A percentile compares a stretch with the other conserved stretches of the same genome.
These are phyloP conservation scores for Myathropa florea DNA, from an alignment of 2,888 invertebrate genomes.

Conservation along the genomic window DNA sequence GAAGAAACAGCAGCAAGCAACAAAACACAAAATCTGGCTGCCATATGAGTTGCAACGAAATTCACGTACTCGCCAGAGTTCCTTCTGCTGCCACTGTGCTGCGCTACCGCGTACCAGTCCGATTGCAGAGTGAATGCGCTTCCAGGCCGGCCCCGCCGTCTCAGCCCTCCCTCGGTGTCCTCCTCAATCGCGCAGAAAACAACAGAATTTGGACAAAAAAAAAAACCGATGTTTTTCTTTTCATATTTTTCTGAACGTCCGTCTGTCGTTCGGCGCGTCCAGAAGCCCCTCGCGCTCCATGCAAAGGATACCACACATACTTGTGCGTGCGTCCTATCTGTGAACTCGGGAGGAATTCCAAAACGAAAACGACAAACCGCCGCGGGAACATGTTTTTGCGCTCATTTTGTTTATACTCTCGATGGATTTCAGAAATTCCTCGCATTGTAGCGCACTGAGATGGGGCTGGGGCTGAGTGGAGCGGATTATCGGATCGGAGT, in stretches of 20 bases:
- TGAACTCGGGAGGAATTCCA: slow-evolving; percentile 52
- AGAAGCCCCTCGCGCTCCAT: slow-evolving; percentile 38
- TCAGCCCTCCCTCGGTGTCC: background rate
- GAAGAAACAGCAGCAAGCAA: slow-evolving; percentile 39
- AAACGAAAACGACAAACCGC: slow-evolving; percentile 23
- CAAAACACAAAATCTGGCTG: slow-evolving; percentile 57
- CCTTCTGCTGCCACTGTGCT: slow-evolving; percentile 56
- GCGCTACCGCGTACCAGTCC: slow-evolving; percentile 44
- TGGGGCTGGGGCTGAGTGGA: slow-evolving; percentile 7
- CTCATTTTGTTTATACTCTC: slow-evolving; percentile 49
- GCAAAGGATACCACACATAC: slow-evolving; percentile 24
- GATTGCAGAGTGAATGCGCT: slow-evolving; percentile 66
- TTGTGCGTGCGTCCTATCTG: slow-evolving; percentile 3
- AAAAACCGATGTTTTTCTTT: slow-evolving; percentile 35
- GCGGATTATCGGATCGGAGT: slow-evolving; percentile 47
- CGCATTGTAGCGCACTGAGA: slow-evolving; percentile 30
- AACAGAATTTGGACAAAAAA: background rate
- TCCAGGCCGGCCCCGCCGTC: slow-evolving; percentile 28
- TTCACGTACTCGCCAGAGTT: slow-evolving; percentile 57
- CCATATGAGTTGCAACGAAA: slow-evolving; percentile 68
- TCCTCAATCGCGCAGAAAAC: slow-evolving; percentile 9
- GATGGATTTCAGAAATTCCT: slow-evolving; percentile 64
- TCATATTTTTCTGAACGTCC: slow-evolving; percentile 64
- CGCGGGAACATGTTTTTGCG: slow-evolving; percentile 60
- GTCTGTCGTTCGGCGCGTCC: background rate